Base-by-base conservation (phyloP, 2,113 vertebrate genomes). In the Peromyscus polionotus region DNA sequence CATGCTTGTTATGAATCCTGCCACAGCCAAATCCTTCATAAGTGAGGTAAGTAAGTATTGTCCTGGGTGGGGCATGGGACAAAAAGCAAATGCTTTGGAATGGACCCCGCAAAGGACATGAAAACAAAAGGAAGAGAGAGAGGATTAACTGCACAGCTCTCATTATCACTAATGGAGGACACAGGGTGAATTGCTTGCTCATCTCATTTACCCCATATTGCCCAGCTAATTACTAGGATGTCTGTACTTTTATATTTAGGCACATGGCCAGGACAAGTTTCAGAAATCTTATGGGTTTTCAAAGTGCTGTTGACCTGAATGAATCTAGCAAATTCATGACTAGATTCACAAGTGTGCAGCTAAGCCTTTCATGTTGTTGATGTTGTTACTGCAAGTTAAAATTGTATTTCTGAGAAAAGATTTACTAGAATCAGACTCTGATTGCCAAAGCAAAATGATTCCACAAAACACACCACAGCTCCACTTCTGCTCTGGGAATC, bases 1-100 rank as follows among this genome's bases (percentile, higher is more conserved):
- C 5, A 99, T 99, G 95, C 99, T 99, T 67, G 99, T 99, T 95
- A 99, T 99, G 99, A 99, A 99, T 95, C 99, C 99, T 20, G 98
- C 98, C 0, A 99, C 99, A 5, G 99, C 99, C 97, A 99, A 99
- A 95, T 99, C 99, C 17, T 99, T 99, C 95, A 99, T 99, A 97
- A 99, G 99, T 8, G 99, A 99, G 99, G 99, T 99, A 98, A 95
- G 98, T 92, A 2, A 63, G 72, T 77, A 31, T 45, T 20, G 7
- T 87, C n/a, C 12, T 63, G 36, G n/a, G 7, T 77, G 28, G 45
- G 10, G 45, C 33, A 17, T n/a, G 8, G 14, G 45, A 24, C 65
- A 79, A 81, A 65, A 88, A 42, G 10, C 48, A 87, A 93, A 88
- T 91, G 77, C 20, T 36, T 93, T 77, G 61, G 13, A 72, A 54